A percentile compares a stretch with the other conserved stretches of the same genome.
phyloP scores from a whole-genome alignment of 2,888 invertebrate species.

The Drosophila kambysellisi region DNA sequence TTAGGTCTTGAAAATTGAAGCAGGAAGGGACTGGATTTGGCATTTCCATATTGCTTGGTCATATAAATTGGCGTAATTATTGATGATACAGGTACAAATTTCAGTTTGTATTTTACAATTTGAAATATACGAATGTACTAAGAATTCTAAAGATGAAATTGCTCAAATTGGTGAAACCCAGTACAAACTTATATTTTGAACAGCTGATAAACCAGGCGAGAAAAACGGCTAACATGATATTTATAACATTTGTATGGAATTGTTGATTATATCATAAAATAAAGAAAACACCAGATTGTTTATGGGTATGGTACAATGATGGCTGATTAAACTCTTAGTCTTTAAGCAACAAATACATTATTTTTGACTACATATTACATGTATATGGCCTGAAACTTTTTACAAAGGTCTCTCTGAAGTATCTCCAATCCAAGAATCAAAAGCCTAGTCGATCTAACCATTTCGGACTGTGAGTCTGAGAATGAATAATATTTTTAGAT shows the following conservation, averaged over 20 bases:
- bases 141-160: neutral
- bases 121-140: neutral
- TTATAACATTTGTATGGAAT: neutral
- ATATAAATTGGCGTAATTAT: constrained; percentile 51
- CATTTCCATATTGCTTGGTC: constrained; percentile 60
- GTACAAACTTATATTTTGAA: neutral
- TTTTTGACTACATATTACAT: too few relatives aligned
- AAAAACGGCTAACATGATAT: neutral
- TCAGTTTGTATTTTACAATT: neutral
- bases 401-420: too few relatives aligned
- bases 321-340: too few relatives aligned
- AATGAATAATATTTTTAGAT: neutral
- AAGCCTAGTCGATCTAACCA: too few relatives aligned
- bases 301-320: too few relatives aligned
- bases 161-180: neutral
- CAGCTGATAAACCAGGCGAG: neutral
- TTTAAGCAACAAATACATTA: too few relatives aligned
- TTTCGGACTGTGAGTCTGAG: neutral
- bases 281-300: neutral
- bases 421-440: too few relatives aligned
- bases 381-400: too few relatives aligned
- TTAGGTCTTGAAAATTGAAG: constrained; percentile 41
- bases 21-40: constrained; percentile 51
- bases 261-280: neutral
- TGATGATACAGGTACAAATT: neutral